These are phyloP conservation scores for Lerista edwardsae DNA, from an alignment of 2,797 vertebrate genomes.

Conservation along the genomic window DNA sequence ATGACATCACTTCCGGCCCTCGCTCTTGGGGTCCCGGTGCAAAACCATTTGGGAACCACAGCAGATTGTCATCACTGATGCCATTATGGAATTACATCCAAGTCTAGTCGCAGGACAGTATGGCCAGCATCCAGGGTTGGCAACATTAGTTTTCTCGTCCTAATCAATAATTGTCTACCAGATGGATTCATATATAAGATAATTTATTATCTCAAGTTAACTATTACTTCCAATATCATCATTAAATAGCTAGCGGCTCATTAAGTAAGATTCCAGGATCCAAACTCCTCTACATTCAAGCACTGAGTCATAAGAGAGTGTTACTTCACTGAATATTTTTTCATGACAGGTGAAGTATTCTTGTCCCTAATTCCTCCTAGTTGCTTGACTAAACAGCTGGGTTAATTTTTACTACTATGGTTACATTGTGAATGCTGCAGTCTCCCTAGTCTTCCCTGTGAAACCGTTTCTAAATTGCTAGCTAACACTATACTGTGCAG, in stretches of 20 bases:
- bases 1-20: no score
- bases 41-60: no score
- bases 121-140: no score
- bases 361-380: constrained; percentile 27
- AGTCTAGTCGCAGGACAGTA: no score
- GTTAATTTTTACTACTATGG: neutral
- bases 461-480: no score
- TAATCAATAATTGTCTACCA: neutral
- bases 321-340: constrained; percentile 26
- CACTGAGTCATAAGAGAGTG: constrained; percentile 5
- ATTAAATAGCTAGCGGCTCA: constrained; percentile 26
- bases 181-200: accelerated
- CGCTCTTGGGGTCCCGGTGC: no score
- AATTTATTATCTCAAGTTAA: neutral
- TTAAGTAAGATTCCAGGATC: constrained; percentile 40
- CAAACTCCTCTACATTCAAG: constrained; percentile 40
- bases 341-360: constrained; percentile 7
- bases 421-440: constrained; percentile 2
- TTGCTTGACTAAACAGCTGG: constrained; percentile 6
- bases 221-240: neutral
- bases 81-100: no score
- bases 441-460: no score
- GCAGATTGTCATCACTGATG: no score
- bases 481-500: no score
- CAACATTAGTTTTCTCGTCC: no score